A percentile compares a stretch with the other conserved stretches of the same genome.
phyloP scores from a whole-genome alignment of 2,888 invertebrate species.

The Pristionchus mayeri region DNA sequence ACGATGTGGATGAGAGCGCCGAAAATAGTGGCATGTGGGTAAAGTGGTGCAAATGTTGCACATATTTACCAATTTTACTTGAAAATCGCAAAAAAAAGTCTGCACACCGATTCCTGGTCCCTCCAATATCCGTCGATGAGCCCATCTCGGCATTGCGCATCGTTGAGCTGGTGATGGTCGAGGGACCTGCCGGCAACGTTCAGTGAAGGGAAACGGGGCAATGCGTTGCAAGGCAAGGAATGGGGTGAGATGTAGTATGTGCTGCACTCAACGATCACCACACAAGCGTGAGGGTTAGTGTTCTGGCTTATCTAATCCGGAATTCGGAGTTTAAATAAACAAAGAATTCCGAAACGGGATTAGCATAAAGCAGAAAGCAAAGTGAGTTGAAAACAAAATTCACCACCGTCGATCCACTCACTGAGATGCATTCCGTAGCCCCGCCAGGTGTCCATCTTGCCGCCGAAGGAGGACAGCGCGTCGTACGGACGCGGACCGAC shows the following conservation, averaged over 20 bases:
- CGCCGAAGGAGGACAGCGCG: constrained; percentile 73
- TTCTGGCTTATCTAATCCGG: not conserved
- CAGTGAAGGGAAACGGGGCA: no score
- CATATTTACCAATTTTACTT: no score
- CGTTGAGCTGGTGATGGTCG: constrained; percentile 45
- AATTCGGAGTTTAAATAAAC: no score
- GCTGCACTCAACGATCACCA: no score
- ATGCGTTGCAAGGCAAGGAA: no score
- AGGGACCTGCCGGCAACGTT: constrained; percentile 23
- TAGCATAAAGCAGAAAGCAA: no score
- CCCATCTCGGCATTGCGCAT: constrained; percentile 45
- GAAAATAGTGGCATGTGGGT: no score
- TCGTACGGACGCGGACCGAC: constrained; percentile 65
- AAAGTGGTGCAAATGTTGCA: no score
- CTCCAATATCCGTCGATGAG: constrained; percentile 47
- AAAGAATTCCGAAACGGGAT: no score
- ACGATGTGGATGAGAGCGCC: no score
- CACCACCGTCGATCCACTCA: constrained; percentile 36
- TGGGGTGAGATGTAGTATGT: no score
- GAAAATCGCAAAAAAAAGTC: not conserved
- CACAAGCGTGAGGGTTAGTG: not conserved
- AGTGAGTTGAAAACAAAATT: not conserved
- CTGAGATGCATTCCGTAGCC: constrained; percentile 60
- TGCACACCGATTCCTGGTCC: constrained; percentile 45
- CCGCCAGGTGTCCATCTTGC: constrained; percentile 74